phyloP scores from a whole-genome alignment of 2,888 invertebrate genomes.

The Nephrocerus scutellatus region DNA sequence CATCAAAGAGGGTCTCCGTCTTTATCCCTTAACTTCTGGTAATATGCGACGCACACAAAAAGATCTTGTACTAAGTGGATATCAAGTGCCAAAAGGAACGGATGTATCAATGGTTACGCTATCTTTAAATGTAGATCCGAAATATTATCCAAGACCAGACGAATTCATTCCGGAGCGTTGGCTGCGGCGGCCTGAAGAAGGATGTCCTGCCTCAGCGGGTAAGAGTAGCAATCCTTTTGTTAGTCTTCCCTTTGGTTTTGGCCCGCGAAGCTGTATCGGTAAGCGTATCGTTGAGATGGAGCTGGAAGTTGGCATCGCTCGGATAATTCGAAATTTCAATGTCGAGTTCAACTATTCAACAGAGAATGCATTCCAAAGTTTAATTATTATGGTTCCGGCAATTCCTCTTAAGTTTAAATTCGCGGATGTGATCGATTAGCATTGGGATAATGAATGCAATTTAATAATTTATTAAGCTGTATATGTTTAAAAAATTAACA shows the following conservation, averaged over 20 bases:
- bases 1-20: conserved; percentile 63
- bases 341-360: conserved; percentile 27
- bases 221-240: conserved; percentile 33
- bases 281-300: conserved; percentile 64
- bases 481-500: no score
- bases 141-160: conserved; percentile 55
- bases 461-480: no score
- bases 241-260: conserved; percentile 61
- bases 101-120: conserved; percentile 64
- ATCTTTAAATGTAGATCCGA: conserved; percentile 49
- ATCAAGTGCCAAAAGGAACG: conserved; percentile 57
- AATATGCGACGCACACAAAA: conserved; percentile 51
- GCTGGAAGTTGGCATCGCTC: conserved; percentile 47
- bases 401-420: conserved; percentile 39
- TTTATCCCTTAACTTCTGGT: conserved; percentile 54
- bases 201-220: no score
- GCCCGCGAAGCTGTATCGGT: conserved; percentile 61
- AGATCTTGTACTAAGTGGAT: conserved; percentile 58
- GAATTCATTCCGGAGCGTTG: conserved; percentile 71
- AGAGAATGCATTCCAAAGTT: conserved; percentile 24
- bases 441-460: no score
- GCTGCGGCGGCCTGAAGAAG: conserved; percentile 48
- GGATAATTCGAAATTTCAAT: conserved; percentile 34
- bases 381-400: conserved; percentile 32
- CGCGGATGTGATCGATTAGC: no score